These are phyloP conservation scores for Glossosoma conforme DNA, from an alignment of 1,140 invertebrate species.

Conservation along the genomic window DNA sequence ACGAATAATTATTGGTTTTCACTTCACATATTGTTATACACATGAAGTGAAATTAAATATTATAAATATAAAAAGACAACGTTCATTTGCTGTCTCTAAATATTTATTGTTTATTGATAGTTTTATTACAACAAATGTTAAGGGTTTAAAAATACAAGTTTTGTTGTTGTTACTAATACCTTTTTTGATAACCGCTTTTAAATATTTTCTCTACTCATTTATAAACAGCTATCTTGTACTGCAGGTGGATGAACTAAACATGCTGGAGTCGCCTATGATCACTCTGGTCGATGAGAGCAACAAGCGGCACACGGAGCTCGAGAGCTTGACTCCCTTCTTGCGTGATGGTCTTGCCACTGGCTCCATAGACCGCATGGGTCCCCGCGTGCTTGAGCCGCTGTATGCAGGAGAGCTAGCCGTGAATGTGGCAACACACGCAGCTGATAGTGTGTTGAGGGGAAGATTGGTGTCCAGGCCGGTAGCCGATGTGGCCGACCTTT, in stretches of 20 bases:
- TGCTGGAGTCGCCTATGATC: constrained; percentile 58
- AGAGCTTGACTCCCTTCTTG: constrained; percentile 60
- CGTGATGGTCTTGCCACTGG: constrained; percentile 62
- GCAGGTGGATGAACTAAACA: constrained; percentile 52
- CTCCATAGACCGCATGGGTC: constrained; percentile 58
- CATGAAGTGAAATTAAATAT: no score
- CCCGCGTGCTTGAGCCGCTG: constrained; percentile 69
- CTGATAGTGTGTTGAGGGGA: constrained; percentile 57
- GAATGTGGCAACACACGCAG: constrained; percentile 59
- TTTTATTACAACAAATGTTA: no score
- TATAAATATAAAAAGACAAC: no score
- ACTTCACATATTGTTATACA: no score
- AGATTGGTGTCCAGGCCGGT: constrained; percentile 61
- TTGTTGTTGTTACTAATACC: no score
- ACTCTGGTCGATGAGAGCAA: constrained; percentile 65
- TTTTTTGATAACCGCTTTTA: no score
- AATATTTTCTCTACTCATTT: no score
- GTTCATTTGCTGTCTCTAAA: no score
- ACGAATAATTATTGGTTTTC: no score
- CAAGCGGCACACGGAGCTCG: constrained; percentile 63
- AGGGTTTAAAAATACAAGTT: no score
- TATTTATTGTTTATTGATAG: no score
- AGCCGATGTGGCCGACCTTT: constrained; percentile 67
- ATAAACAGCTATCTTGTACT: constrained; percentile 26
- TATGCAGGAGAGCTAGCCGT: constrained; percentile 74